Conservation (phyloP, 2,113 vertebrate species). For the Poecile atricapillus region DNA sequence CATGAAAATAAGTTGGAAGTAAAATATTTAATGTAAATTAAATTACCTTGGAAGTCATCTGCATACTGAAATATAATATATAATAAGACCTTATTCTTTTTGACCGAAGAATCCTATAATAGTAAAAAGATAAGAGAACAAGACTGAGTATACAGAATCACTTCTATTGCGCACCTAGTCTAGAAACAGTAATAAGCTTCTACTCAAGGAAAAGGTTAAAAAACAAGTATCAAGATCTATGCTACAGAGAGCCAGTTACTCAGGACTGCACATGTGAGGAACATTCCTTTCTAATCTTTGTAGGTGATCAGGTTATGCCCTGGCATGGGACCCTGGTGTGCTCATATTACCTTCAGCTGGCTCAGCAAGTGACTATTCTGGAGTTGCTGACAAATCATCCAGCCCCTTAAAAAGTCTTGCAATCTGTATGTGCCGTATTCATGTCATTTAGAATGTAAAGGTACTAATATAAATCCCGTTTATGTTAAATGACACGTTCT, state of each 20-base stretch:
- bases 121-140: neutral
- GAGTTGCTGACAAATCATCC: neutral
- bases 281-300: conserved; percentile 52
- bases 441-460: neutral
- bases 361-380: conserved; percentile 24
- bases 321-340: neutral
- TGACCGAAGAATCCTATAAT: neutral
- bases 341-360: conserved; percentile 5
- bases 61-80: neutral
- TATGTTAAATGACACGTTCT: neutral
- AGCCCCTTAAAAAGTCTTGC: neutral
- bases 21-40: neutral
- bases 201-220: neutral
- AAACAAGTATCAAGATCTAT: neutral
- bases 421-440: neutral
- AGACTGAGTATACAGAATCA: neutral
- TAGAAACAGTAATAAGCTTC: neutral
- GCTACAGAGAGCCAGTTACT: neutral
- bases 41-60: neutral
- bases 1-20: neutral
- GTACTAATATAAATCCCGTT: neutral
- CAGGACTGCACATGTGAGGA: neutral
- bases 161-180: neutral
- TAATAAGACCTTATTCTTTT: neutral
- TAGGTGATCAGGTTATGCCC: conserved; percentile 29